A percentile compares a stretch with the other conserved stretches of the same genome.
phyloP scores from a whole-genome alignment of 2,888 invertebrate species.

The Diaprepes abbreviatus region DNA sequence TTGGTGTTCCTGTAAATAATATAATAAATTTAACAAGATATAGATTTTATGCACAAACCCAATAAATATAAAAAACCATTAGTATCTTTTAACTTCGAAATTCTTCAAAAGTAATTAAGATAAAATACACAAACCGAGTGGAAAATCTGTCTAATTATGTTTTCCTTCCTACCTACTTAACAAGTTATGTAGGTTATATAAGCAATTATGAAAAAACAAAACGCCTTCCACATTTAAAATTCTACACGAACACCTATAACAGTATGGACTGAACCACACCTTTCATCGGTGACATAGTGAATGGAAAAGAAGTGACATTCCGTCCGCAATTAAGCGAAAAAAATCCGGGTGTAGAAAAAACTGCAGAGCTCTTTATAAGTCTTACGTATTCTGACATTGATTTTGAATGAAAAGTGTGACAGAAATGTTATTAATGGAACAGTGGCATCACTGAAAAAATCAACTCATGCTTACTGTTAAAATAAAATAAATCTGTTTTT shows the following conservation, averaged over 20 bases:
- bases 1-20: too few relatives aligned
- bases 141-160: not conserved
- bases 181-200: not conserved
- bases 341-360: slow-evolving; percentile 11
- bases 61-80: too few relatives aligned
- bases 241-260: slow-evolving; percentile 18
- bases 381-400: slow-evolving; percentile 16
- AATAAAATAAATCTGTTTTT: too few relatives aligned
- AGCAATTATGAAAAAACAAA: not conserved
- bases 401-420: slow-evolving; percentile 16
- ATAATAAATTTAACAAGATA: too few relatives aligned
- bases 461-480: too few relatives aligned
- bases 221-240: slow-evolving; percentile 16
- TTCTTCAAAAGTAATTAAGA: too few relatives aligned
- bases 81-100: too few relatives aligned
- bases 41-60: too few relatives aligned
- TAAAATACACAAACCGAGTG: too few relatives aligned
- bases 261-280: slow-evolving; percentile 28
- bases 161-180: not conserved
- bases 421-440: slow-evolving; percentile 16
- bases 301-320: slow-evolving; percentile 31
- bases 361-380: not conserved
- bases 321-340: slow-evolving; percentile 19
- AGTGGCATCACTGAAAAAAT: too few relatives aligned
- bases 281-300: slow-evolving; percentile 29